Conservation (phyloP, 2,888 invertebrate genomes). For the Drosophila putrida region DNA sequence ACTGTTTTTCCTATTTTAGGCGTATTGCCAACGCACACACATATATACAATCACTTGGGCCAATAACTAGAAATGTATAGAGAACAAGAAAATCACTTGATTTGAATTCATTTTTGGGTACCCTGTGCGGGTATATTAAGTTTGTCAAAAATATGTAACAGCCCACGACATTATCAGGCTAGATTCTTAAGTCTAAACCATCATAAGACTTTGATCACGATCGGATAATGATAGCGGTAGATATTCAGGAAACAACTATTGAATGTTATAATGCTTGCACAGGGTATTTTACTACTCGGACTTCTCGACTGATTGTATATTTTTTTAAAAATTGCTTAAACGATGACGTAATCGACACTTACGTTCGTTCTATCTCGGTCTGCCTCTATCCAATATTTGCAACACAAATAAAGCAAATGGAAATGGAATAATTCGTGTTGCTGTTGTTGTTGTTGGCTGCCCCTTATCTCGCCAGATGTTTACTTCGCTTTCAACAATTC, state of each 20-base stretch:
- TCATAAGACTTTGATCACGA: too few species aligned
- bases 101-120: conserved; percentile 2
- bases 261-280: too few species aligned
- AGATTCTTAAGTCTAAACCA: too few species aligned
- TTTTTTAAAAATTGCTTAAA: conserved; percentile 56
- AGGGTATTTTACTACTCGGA: too few species aligned
- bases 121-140: too few species aligned
- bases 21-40: conserved; percentile 51
- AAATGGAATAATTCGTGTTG: neutral
- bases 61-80: conserved; percentile 52
- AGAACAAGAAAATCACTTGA: conserved; percentile 66
- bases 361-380: conserved; percentile 50
- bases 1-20: conserved; percentile 53
- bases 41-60: conserved; percentile 31
- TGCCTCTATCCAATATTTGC: conserved; percentile 59
- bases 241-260: too few species aligned
- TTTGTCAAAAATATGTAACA: too few species aligned
- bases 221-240: too few species aligned
- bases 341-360: conserved; percentile 76
- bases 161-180: too few species aligned
- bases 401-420: conserved; percentile 35
- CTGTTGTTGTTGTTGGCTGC: conserved; percentile 24
- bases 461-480: conserved; percentile 79
- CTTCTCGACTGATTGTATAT: neutral
- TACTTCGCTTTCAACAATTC: conserved; percentile 40